Evolutionary conservation across 2,888 invertebrate species (phyloP).

Genomic region (Noctua fimbriata): DNA sequence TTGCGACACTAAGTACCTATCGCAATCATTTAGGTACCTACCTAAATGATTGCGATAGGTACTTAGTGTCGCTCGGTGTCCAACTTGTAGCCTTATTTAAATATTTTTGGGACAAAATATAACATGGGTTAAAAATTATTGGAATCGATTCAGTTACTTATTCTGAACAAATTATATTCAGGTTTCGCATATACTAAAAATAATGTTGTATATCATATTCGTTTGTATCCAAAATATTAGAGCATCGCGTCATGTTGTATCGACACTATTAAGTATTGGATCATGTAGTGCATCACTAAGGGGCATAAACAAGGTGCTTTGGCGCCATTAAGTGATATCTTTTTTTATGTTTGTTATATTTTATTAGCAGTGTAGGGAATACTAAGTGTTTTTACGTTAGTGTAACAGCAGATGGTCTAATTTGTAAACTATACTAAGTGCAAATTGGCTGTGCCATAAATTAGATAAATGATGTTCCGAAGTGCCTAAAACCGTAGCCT

Average conservation of each 20-base stretch:
- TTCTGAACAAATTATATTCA: too few relatives aligned
- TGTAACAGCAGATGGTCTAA: constrained; percentile 35
- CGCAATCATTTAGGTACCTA: too few relatives aligned
- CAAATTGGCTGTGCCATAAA: constrained; percentile 14
- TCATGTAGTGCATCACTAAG: neutral
- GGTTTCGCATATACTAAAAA: too few relatives aligned
- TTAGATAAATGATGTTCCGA: neutral
- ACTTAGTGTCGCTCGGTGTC: too few relatives aligned
- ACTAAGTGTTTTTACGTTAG: constrained; percentile 10
- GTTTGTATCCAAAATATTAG: neutral
- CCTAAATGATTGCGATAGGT: too few relatives aligned
- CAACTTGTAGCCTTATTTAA: too few relatives aligned
- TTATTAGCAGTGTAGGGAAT: constrained; percentile 19
- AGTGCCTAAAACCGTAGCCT: neutral
- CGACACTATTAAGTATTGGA: neutral
- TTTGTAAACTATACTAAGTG: constrained; percentile 21
- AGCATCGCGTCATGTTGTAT: neutral
- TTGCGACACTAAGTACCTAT: too few relatives aligned
- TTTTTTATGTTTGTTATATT: constrained; percentile 41
- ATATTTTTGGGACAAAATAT: too few relatives aligned
- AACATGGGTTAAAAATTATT: too few relatives aligned
- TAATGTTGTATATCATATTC: neutral
- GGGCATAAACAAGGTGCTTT: constrained; percentile 41
- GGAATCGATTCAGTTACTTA: too few relatives aligned
- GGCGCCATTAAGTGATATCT: constrained; percentile 44